Evolutionary conservation across 2,797 vertebrate genomes (phyloP), one percentile per base, ranked within the genome.

Genomic region (Clarias pachynema): DNA sequence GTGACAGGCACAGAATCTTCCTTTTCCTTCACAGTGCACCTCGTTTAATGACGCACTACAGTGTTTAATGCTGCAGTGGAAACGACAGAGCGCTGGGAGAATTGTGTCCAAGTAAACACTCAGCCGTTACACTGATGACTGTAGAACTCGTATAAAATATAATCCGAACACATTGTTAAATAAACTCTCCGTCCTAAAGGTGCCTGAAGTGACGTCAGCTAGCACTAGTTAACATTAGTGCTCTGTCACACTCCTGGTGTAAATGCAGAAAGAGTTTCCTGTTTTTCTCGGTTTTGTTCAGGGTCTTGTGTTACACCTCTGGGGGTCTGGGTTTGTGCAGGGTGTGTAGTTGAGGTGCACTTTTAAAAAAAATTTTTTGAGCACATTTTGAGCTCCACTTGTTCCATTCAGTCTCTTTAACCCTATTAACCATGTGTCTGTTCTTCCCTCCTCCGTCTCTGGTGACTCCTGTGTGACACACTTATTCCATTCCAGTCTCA

Each of bases 401-500:
- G 92, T 91, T 93, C 70, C 65, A 66, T 80, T 77, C 88, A 62
- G 88, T 88, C 93, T 92, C 91, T 93, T 73, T 95, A 92, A 96
- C 91, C 91, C 92, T 93, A 91, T 94, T 96, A 95, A 96, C 93
- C 92, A 85, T 94, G 79, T 96, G 92, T 96, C 93, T 96, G 92
- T 90, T 91, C 81, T 91, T 88, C 84, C 89, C 94, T 93, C 95
- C 95, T 96, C 94, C 90, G 90, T 93, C 96, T 95, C 93, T 96
- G 96, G 84, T 93, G 97, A 95, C 93, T 95, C 95, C 96, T 81
- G 96, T 97, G 96, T 97, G 95, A 34, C 34, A 34, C 34, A 34
- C 97, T 95, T 96, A 97, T 96, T 96, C 95, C 97, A 97, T 96
- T 96, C 95, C 97, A 99, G 98, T 99, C 91, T 99, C 98, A 98